Evolutionary conservation across 92 coral and sea anemone species (phyloP).

Genomic region (Blastomussa wellsi): DNA sequence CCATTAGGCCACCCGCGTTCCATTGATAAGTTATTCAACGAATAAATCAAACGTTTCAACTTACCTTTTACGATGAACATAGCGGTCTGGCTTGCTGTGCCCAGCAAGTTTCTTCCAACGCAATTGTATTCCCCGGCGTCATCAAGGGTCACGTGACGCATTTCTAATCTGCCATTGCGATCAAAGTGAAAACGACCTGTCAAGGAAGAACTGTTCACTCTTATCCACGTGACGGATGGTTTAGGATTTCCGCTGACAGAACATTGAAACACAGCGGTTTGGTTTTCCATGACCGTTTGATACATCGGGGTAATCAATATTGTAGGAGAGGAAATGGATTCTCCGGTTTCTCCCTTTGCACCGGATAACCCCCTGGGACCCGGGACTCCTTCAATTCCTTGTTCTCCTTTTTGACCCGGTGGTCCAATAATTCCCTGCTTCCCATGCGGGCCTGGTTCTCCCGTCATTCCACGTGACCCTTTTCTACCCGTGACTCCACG

Average conservation of each 20-base stretch:
- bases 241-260: conserved; percentile 16
- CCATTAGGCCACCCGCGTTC: background rate
- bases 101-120: conserved; percentile 9
- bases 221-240: background rate
- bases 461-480: background rate
- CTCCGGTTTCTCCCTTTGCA: background rate
- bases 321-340: background rate
- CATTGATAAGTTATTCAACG: background rate
- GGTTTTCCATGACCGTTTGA: conserved; percentile 17
- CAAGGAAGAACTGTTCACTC: background rate
- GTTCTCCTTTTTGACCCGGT: background rate
- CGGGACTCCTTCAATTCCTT: background rate
- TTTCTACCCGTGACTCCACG: background rate
- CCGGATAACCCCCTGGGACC: background rate
- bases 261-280: conserved; percentile 1
- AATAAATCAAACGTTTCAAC: background rate
- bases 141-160: background rate
- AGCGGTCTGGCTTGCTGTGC: background rate
- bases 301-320: background rate
- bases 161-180: background rate
- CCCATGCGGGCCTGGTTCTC: conserved; percentile 20
- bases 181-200: background rate
- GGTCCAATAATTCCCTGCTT: conserved; percentile 21
- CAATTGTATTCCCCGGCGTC: conserved; percentile 24
- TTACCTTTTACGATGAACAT: conserved; percentile 1